phyloP scores from a whole-genome alignment of 2,797 vertebrate genomes.

The Rallus crepitans region DNA sequence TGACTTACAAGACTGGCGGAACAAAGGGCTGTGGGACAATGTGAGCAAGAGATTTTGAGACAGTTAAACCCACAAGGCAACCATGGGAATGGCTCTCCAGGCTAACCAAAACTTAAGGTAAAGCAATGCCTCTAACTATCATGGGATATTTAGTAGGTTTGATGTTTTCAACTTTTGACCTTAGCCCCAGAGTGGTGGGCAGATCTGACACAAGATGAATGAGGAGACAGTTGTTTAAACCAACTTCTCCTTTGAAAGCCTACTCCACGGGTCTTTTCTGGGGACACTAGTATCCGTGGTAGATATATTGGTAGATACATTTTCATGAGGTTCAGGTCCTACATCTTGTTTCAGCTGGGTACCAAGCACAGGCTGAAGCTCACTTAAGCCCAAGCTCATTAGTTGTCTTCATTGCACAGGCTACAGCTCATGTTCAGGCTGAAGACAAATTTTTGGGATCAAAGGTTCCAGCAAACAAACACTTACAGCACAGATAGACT shows the following conservation, averaged over 20 bases:
- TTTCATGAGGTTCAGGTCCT: neutral
- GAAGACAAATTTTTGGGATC: neutral
- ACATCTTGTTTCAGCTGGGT: neutral
- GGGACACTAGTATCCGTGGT: neutral
- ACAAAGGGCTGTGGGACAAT: neutral
- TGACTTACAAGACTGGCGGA: neutral
- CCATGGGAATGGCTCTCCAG: accelerated
- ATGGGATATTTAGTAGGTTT: neutral
- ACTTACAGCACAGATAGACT: neutral
- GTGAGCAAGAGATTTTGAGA: neutral
- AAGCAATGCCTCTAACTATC: neutral
- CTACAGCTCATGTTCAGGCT: accelerated
- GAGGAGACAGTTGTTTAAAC: neutral
- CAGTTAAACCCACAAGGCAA: neutral
- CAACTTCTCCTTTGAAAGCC: neutral
- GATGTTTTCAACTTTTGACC: neutral
- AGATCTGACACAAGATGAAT: neutral
- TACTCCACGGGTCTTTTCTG: neutral
- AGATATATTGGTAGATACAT: neutral
- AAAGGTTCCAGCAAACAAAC: neutral
- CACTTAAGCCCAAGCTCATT: neutral
- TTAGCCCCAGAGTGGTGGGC: neutral
- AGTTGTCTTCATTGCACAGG: neutral
- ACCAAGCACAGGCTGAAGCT: neutral
- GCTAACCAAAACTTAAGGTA: neutral